These are phyloP conservation scores for Lepidocolaptes lacrymiger DNA, from an alignment of 2,797 vertebrate genomes.

Conservation along the genomic window DNA sequence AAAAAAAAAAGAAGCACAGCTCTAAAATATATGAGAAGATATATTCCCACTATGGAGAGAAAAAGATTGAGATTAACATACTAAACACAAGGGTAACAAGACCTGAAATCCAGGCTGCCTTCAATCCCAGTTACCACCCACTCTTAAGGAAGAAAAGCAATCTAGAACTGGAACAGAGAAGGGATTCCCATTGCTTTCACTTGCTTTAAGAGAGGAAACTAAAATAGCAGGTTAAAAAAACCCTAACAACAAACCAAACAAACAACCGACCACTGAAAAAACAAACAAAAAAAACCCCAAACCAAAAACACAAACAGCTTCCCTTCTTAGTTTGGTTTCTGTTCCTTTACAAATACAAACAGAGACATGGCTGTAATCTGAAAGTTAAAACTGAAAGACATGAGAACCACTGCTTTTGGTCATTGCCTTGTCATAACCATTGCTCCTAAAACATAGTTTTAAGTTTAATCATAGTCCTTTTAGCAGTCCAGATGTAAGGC, in stretches of 20 bases:
- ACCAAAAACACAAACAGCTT: background rate
- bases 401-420: background rate
- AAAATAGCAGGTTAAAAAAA: background rate
- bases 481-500: background rate
- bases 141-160: background rate
- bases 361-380: accelerated
- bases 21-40: background rate
- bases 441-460: background rate
- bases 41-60: background rate
- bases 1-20: background rate
- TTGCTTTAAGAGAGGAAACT: background rate
- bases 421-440: background rate
- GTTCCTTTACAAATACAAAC: background rate
- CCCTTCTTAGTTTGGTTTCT: background rate
- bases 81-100: background rate
- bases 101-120: background rate
- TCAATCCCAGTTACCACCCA: background rate
- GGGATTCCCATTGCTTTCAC: background rate
- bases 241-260: background rate
- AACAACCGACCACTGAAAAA: background rate
- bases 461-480: background rate
- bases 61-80: background rate
- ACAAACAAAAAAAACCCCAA: background rate
- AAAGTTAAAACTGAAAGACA: background rate
- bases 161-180: background rate